phyloP scores from a whole-genome alignment of 1,140 invertebrate genomes.

The Drosophila pandora region DNA sequence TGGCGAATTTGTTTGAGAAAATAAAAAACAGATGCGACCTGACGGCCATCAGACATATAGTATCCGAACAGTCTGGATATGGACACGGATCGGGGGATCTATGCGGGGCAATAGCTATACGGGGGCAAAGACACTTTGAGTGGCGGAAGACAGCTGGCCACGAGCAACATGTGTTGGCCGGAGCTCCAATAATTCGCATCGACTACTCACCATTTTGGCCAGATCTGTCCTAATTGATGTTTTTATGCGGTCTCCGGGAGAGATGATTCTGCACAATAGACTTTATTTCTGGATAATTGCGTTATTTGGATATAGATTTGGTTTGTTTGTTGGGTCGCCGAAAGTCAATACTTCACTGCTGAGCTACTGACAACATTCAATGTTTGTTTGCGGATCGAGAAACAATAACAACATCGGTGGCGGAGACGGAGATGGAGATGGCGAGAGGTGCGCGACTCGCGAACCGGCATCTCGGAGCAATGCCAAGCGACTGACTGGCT shows the following conservation, averaged over 20 bases:
- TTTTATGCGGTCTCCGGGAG: not conserved
- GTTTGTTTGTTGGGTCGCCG: constrained; percentile 8
- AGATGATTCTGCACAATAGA: not conserved
- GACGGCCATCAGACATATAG: constrained; percentile 40
- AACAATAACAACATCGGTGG: constrained; percentile 6
- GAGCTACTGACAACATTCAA: not conserved
- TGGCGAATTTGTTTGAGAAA: constrained; percentile 56
- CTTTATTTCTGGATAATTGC: not conserved
- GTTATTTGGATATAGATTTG: constrained; percentile 16
- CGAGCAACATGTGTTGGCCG: constrained; percentile 75
- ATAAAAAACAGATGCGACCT: constrained; percentile 74
- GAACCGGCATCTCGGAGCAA: constrained; percentile 73
- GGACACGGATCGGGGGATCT: not conserved
- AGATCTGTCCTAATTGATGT: constrained; percentile 1
- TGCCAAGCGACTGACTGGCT: constrained; percentile 65
- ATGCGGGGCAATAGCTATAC: too few species aligned
- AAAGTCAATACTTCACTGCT: not conserved
- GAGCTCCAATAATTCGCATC: constrained; percentile 15
- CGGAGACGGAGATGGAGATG: constrained; percentile 8
- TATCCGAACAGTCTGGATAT: not conserved
- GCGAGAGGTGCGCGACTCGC: constrained; percentile 35
- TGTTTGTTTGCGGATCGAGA: constrained; percentile 1
- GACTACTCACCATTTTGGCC: constrained; percentile 29
- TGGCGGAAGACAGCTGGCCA: constrained; percentile 61
- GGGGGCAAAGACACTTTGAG: constrained; percentile 43